These are phyloP conservation scores for Hippocampus kuda DNA, from an alignment of 2,797 vertebrate genomes.

Conservation along the genomic window DNA sequence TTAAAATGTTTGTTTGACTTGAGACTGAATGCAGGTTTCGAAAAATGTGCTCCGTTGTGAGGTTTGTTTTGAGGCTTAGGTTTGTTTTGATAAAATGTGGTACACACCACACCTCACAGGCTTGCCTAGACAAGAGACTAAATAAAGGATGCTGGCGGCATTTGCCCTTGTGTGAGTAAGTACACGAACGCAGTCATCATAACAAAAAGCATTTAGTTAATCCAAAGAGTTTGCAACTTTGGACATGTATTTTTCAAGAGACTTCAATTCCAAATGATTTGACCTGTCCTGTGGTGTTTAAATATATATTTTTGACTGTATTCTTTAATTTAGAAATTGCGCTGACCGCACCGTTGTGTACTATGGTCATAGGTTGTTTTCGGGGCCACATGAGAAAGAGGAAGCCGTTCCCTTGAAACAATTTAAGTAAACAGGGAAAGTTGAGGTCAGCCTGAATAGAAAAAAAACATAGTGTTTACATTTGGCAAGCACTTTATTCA, in stretches of 20 bases:
- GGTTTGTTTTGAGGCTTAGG: constrained; percentile 4
- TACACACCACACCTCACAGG: constrained; percentile 37
- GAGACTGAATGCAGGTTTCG: background rate
- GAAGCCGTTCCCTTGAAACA: background rate
- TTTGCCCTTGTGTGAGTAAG: background rate
- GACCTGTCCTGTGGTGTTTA: background rate
- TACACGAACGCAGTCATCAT: background rate
- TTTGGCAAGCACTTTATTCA: background rate
- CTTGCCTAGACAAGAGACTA: constrained; percentile 29
- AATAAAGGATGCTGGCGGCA: constrained; percentile 5
- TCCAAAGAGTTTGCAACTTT: too few species aligned
- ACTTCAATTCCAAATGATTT: too few species aligned
- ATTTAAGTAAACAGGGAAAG: background rate
- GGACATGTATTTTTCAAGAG: too few species aligned
- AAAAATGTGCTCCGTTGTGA: background rate
- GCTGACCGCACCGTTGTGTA: too few species aligned
- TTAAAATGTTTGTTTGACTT: constrained; percentile 39
- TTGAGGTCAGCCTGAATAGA: constrained; percentile 1
- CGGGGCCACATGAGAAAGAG: too few species aligned
- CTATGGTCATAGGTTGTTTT: too few species aligned
- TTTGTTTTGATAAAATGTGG: constrained; percentile 30
- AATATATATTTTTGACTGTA: too few species aligned
- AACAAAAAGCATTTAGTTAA: background rate
- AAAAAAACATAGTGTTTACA: background rate
- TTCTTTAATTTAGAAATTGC: too few species aligned